Conservation (phyloP, 2,113 vertebrate genomes). For the Phyllopteryx taeniolatus region DNA sequence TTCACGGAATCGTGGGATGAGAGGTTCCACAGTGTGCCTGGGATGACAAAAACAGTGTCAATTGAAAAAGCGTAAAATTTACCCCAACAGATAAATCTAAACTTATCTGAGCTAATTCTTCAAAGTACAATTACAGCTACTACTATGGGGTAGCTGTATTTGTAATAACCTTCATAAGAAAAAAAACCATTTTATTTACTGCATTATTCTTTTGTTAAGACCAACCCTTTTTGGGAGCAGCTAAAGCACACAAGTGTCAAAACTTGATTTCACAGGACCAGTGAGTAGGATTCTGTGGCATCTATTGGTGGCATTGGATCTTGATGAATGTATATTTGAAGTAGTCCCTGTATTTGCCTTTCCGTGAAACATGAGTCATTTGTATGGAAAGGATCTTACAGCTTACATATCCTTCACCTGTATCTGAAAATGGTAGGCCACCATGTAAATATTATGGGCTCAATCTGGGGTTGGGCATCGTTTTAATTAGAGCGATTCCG, state of each 20-base stretch:
- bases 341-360: neutral
- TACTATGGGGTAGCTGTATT: neutral
- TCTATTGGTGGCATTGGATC: neutral
- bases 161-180: neutral
- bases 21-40: slow-evolving; percentile 96
- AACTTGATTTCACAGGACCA: too few relatives aligned
- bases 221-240: neutral
- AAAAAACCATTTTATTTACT: neutral
- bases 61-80: neutral
- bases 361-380: neutral
- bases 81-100: neutral
- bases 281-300: neutral
- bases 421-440: neutral
- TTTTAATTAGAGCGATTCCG: too few relatives aligned
- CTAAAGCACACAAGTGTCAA: neutral
- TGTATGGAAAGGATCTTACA: neutral
- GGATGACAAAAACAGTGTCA: neutral
- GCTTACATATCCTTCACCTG: neutral
- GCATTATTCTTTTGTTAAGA: neutral
- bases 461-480: neutral
- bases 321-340: neutral
- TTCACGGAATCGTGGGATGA: slow-evolving; percentile 96
- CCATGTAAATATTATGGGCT: neutral
- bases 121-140: neutral
- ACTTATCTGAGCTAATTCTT: neutral